Evolutionary conservation across 2,113 vertebrate genomes (phyloP), one percentile per base, ranked within the genome.

Genomic region (Anoplopoma fimbria): DNA sequence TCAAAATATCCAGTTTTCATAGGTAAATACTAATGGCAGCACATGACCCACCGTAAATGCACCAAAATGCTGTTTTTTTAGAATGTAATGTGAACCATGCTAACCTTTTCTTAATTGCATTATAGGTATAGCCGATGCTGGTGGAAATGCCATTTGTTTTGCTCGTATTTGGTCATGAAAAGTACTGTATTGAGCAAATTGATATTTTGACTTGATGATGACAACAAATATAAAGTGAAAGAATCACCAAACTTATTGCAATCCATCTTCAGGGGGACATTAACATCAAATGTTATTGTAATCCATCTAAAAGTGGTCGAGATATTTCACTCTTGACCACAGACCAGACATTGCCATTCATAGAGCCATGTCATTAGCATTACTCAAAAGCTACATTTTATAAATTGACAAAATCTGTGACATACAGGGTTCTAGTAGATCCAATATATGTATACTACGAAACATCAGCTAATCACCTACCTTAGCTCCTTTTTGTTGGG

Each of bases 401-500:
- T 65, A 53, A 53, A 53, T 25, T 9, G 23, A 25, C 0, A 70
- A 31, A 25, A 21, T 40, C 9, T n/a, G 34, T 34, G 6, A 40
- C 61, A 60, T 60, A 4, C 3, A 27, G 74, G 17, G 62, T 64
- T 60, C 10, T 65, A 62, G 10, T 23, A 23, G 9, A 55, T 69
- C 21, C 21, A 47, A 17, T 6, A 3, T 15, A 7, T 31, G 33
- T 17, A 12, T 23, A 69, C 9, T 69, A 34, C 45, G 17, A 0
- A 38, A 47, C 29, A 38, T 5, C 4, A 38, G 17, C 19, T 64
- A 31, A 25, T 34, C 13, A 58, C 6, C 8, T 31, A 97, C 98
- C 96, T 93, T 96, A 36, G 95, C 95, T 81, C 92, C 91, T 63
- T 95, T 94, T 81, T 95, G 94, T 69, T 93, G 93, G 23, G 92